Percentiles rank a stretch among this genome's conserved stretches.
phyloP scores from a whole-genome alignment of 35 echinoderm and acorn worm genomes.

The Apostichopus japonicus region DNA sequence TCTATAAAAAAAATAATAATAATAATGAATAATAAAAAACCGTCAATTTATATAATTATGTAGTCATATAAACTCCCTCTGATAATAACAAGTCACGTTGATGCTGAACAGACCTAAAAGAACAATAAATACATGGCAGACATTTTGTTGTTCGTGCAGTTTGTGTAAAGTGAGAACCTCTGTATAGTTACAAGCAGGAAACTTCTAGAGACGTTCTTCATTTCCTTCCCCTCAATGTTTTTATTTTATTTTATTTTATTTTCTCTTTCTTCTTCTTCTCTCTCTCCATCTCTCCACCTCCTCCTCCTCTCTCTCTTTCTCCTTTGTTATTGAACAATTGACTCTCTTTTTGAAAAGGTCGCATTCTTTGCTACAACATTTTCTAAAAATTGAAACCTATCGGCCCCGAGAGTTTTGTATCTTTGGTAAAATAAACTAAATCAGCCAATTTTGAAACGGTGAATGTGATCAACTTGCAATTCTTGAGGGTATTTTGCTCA shows the following conservation, averaged over 20 bases:
- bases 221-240: not conserved
- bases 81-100: not conserved
- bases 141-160: not conserved
- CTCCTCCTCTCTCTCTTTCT: too few species aligned
- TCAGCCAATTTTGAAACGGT: not conserved
- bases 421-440: not conserved
- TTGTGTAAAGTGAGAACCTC: not conserved
- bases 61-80: not conserved
- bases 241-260: not conserved
- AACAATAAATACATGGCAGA: not conserved
- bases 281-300: too few species aligned
- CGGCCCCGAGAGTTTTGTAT: not conserved
- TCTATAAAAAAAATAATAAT: too few species aligned
- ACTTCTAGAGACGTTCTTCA: not conserved
- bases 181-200: not conserved
- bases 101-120: not conserved
- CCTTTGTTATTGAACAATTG: too few species aligned
- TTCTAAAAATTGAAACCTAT: not conserved
- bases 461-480: constrained; percentile 4
- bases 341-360: not conserved
- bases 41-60: too few species aligned
- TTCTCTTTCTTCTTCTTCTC: not conserved
- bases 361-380: not conserved
- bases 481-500: not conserved
- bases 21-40: too few species aligned